Conservation (phyloP, 2,888 invertebrate species). For the Micropterix aruncella region DNA sequence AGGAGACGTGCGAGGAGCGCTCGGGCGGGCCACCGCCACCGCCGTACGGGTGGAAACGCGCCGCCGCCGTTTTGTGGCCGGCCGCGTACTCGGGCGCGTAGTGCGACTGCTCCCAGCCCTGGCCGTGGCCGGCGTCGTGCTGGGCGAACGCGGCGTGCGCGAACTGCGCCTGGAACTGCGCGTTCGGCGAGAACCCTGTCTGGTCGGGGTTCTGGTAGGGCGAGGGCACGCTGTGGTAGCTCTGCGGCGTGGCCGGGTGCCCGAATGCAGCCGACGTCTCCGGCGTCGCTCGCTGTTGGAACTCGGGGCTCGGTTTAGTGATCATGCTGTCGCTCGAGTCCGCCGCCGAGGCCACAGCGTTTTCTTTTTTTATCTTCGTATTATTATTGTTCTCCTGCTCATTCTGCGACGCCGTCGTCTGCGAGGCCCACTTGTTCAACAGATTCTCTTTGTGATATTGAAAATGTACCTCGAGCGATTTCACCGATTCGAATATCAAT, state of each 20-base stretch:
- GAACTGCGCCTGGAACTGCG: slow-evolving; percentile 35
- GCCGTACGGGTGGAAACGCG: slow-evolving; percentile 34
- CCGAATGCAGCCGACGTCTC: slow-evolving; percentile 42
- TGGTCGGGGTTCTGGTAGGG: slow-evolving; percentile 48
- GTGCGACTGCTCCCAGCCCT: slow-evolving; percentile 30
- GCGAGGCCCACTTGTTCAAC: slow-evolving; percentile 57
- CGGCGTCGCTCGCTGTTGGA: slow-evolving; percentile 40
- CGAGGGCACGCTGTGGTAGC: slow-evolving; percentile 51
- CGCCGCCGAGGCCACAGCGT: slow-evolving; percentile 52
- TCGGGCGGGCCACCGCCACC: slow-evolving; percentile 41
- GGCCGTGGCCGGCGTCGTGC: slow-evolving; percentile 11
- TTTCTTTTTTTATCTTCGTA: slow-evolving; percentile 42
- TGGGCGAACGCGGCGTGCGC: slow-evolving; percentile 20
- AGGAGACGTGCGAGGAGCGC: slow-evolving; percentile 35
- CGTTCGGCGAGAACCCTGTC: slow-evolving; percentile 40
- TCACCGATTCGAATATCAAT: slow-evolving; percentile 57
- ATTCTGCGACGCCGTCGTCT: slow-evolving; percentile 32
- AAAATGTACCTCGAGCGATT: slow-evolving; percentile 65
- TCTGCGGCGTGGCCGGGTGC: slow-evolving; percentile 50
- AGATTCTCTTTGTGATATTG: slow-evolving; percentile 69
- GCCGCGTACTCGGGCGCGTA: slow-evolving; percentile 25
- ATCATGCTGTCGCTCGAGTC: slow-evolving; percentile 60
- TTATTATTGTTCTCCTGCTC: slow-evolving; percentile 54
- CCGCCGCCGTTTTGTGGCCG: slow-evolving; percentile 22
- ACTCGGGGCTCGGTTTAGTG: slow-evolving; percentile 46